Percentiles rank a stretch among this genome's conserved stretches.
Conservation (phyloP, 1,140 invertebrate genomes). For the Cyclina sinensis region DNA sequence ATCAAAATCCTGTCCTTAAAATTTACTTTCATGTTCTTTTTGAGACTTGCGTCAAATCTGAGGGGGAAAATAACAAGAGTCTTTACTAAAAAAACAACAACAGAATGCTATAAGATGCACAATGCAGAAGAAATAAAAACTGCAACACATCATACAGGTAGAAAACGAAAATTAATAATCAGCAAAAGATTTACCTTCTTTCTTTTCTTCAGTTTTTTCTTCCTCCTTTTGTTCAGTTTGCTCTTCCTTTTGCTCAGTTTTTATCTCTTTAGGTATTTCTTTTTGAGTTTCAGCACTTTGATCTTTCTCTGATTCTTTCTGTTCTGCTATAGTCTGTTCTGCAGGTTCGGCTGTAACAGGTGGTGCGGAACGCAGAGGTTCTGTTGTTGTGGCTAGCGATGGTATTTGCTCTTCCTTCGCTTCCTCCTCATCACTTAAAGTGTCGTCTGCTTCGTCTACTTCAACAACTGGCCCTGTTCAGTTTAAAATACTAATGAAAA, state of each 20-base stretch:
- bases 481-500: background rate
- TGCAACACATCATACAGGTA: no score
- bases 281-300: background rate
- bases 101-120: no score
- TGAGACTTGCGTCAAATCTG: no score
- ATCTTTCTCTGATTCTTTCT: background rate
- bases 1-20: no score
- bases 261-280: background rate
- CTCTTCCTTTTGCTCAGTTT: background rate
- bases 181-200: background rate
- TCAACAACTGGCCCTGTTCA: slow-evolving; percentile 82
- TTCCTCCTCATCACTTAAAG: slow-evolving; percentile 79
- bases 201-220: background rate
- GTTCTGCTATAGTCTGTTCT: slow-evolving; percentile 26
- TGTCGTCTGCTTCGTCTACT: slow-evolving; percentile 79
- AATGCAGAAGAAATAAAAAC: no score
- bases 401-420: slow-evolving; percentile 41
- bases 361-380: background rate
- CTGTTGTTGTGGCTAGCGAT: slow-evolving; percentile 47
- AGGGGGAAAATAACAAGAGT: no score
- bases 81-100: no score
- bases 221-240: background rate
- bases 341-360: background rate
- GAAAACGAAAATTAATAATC: no score
- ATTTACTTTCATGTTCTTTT: no score